Base-by-base conservation (phyloP, 2,888 invertebrate genomes). In the Polydrusus pterygomalis region DNA sequence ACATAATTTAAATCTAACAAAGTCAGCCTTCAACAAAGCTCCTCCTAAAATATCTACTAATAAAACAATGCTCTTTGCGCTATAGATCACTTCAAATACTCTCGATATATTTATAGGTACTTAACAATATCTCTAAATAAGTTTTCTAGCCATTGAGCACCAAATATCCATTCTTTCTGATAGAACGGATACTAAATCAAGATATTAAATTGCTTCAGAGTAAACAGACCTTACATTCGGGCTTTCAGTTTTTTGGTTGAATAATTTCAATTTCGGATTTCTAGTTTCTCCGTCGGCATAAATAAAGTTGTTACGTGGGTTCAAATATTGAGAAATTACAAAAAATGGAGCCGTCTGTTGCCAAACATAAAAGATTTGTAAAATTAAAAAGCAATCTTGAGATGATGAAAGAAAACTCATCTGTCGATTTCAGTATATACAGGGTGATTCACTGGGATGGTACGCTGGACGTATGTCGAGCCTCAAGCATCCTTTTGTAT, bases 171-270 rank as follows among this genome's bases (percentile, higher is more conserved):
- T 76, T 76, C 76, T 72, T 72, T 76, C 75, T 68, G 51, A 76
- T 25, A 72, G 72, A 73, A 34, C 73, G 73, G 76, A 76, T 73
- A 76, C 76, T 77, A 77, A 77, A 77, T 77, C 77, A 77, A 70
- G 77, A 74, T 74, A 71, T 74, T 77, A 77, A 74, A 77, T 78
- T 80, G 79, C 71, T 79, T 72, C 77, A 78, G 79, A 80, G 76
- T 76, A 77, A 81, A 73, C 78, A 77, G 75, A 80, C 75, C 79
- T 78, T 77, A 56, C 76, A 77, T 34, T 70, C 70, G 74, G 70
- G 70, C 70, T 63, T 68, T 62, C 63, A 75, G 74, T 78, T 78
- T 79, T 78, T 80, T 78, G 81, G 77, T 81, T 76, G 81, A 81
- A 73, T 79, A 79, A 78, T 78, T 81, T 78, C 79, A 65, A 80